Percentiles rank a stretch among this genome's conserved stretches.
phyloP scores from a whole-genome alignment of 2,797 vertebrate species.

The Artibeus lituratus region DNA sequence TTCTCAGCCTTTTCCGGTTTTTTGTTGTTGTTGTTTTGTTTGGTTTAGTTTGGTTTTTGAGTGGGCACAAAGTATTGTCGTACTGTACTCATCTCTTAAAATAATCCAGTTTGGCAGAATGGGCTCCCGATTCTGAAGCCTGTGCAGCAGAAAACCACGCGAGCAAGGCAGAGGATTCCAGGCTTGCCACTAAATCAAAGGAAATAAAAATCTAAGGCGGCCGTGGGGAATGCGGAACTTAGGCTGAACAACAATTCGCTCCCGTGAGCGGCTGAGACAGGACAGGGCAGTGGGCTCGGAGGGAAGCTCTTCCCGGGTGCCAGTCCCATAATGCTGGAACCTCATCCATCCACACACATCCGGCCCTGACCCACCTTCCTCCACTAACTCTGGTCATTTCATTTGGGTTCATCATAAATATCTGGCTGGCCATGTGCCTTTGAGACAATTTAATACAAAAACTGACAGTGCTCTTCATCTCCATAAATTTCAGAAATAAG shows the following conservation, averaged over 20 bases:
- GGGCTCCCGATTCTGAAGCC: background rate
- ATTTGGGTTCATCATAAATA: background rate
- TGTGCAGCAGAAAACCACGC: accelerated
- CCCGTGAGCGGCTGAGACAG: background rate
- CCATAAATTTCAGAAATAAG: background rate
- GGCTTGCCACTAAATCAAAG: background rate
- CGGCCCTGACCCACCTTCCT: background rate
- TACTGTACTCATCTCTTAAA: background rate
- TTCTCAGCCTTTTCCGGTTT: background rate
- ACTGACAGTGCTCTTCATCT: slow-evolving; percentile 76
- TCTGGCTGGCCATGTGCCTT: background rate
- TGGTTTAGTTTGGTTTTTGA: background rate
- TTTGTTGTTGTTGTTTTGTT: too few relatives aligned
- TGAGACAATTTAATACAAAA: slow-evolving; percentile 66
- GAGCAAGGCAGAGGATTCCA: background rate
- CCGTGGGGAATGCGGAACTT: background rate
- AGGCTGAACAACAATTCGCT: background rate
- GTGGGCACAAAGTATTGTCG: background rate
- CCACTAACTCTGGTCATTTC: background rate
- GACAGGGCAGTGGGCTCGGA: background rate
- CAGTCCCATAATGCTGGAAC: background rate
- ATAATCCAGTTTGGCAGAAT: background rate
- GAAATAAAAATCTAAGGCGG: background rate
- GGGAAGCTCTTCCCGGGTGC: background rate
- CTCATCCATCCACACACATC: background rate